Percentiles rank a stretch among this genome's conserved stretches.
phyloP scores from a whole-genome alignment of 2,888 invertebrate species.

The Drosophila mayaguana region DNA sequence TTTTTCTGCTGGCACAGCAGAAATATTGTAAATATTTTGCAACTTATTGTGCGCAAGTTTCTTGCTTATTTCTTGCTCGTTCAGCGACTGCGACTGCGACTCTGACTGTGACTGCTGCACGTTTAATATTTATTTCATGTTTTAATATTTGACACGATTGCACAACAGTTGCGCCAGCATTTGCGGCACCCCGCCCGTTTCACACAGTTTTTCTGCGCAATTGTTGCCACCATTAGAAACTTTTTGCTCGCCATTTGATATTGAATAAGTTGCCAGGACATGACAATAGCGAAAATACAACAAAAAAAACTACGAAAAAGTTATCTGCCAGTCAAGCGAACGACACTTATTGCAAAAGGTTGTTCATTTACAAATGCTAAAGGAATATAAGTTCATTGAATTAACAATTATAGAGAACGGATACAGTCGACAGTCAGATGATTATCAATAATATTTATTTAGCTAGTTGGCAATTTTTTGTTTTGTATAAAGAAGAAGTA shows the following conservation, averaged over 20 bases:
- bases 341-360: constrained; percentile 45
- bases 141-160: constrained; percentile 81
- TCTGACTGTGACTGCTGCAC: constrained; percentile 41
- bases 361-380: constrained; percentile 9
- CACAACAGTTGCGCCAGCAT: constrained; percentile 61
- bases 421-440: no score
- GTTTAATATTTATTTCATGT: constrained; percentile 81
- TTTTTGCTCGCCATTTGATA: constrained; percentile 56
- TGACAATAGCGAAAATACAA: background rate
- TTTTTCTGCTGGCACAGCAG: constrained; percentile 39
- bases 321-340: constrained; percentile 36
- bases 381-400: constrained; percentile 13
- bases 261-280: constrained; percentile 62
- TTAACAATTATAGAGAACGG: background rate
- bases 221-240: constrained; percentile 39
- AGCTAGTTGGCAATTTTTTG: background rate
- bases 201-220: constrained; percentile 37
- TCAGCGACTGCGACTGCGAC: constrained; percentile 7
- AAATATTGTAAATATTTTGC: constrained; percentile 66
- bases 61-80: constrained; percentile 34
- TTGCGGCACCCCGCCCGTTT: constrained; percentile 13
- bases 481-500: no score
- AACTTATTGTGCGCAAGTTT: constrained; percentile 69
- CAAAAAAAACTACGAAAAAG: background rate
- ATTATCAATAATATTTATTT: constrained; percentile 1